These are phyloP conservation scores for Phenganax stokvisi DNA, from an alignment of 92 coral and sea anemone species.

Conservation along the genomic window DNA sequence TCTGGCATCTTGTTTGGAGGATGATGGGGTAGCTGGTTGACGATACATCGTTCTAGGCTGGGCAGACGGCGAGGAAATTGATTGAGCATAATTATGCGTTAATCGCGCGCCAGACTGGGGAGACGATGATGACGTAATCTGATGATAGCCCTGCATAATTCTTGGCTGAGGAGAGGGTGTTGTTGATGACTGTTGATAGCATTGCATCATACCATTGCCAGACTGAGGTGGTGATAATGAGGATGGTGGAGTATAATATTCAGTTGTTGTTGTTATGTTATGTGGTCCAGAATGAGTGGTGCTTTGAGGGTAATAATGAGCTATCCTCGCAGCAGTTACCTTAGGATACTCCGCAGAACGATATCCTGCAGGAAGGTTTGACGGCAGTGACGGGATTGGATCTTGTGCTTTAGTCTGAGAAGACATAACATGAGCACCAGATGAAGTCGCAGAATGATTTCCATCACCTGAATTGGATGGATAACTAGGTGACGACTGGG, in stretches of 20 bases:
- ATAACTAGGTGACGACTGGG: neutral
- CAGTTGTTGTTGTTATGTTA: neutral
- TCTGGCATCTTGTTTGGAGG: neutral
- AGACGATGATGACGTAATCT: too few relatives aligned
- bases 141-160: too few relatives aligned
- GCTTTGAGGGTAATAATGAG: too few relatives aligned
- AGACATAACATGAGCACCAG: neutral
- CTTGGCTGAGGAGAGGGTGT: too few relatives aligned
- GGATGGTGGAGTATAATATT: neutral
- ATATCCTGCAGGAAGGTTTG: neutral
- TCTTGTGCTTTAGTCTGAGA: neutral
- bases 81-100: too few relatives aligned
- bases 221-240: neutral
- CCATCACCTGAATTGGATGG: neutral
- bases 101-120: too few relatives aligned
- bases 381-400: neutral
- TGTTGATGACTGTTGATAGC: too few relatives aligned
- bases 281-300: too few relatives aligned
- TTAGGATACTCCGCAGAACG: neutral
- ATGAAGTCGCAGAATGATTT: neutral
- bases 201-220: too few relatives aligned
- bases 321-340: too few relatives aligned
- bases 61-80: too few relatives aligned
- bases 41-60: too few relatives aligned
- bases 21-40: neutral